phyloP scores from a whole-genome alignment of 1,140 invertebrate species.

The Pachypsylla venusta region DNA sequence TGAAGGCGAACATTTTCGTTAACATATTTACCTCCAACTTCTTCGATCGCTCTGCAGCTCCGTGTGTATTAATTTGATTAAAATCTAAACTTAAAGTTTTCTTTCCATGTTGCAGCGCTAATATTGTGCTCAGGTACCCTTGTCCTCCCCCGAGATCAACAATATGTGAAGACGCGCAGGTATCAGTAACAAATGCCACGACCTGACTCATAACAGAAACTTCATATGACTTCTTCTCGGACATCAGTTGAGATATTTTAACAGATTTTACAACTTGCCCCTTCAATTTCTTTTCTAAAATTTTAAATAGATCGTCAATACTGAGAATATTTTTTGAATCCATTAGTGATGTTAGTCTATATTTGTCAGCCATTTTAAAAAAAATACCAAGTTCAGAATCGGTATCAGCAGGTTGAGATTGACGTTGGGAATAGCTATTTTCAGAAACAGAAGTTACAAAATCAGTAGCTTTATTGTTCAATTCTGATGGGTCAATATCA shows the following conservation, averaged over 20 bases:
- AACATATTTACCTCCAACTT: slow-evolving; percentile 39
- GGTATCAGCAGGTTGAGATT: not conserved
- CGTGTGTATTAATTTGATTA: slow-evolving; percentile 42
- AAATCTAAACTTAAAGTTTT: slow-evolving; percentile 67
- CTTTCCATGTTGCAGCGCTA: slow-evolving; percentile 51
- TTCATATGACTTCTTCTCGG: slow-evolving; percentile 67
- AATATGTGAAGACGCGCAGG: slow-evolving; percentile 32
- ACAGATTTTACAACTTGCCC: slow-evolving; percentile 31
- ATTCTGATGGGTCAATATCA: too few relatives aligned
- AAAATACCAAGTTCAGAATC: not conserved
- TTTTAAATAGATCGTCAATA: slow-evolving; percentile 24
- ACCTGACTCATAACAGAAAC: slow-evolving; percentile 43
- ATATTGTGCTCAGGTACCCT: slow-evolving; percentile 59
- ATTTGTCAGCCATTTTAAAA: slow-evolving; percentile 11
- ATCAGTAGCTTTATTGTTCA: too few relatives aligned
- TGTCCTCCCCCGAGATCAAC: slow-evolving; percentile 77
- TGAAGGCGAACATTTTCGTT: too few relatives aligned
- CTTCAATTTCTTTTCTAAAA: slow-evolving; percentile 30
- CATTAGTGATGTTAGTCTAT: not conserved
- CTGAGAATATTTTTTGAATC: slow-evolving; percentile 11
- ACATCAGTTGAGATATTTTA: slow-evolving; percentile 31
- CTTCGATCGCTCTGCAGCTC: slow-evolving; percentile 42
- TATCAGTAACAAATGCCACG: slow-evolving; percentile 32
- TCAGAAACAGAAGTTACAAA: too few relatives aligned
- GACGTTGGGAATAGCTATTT: too few relatives aligned